phyloP scores from a whole-genome alignment of 2,888 invertebrate species.

The Acrobasis consociella region DNA sequence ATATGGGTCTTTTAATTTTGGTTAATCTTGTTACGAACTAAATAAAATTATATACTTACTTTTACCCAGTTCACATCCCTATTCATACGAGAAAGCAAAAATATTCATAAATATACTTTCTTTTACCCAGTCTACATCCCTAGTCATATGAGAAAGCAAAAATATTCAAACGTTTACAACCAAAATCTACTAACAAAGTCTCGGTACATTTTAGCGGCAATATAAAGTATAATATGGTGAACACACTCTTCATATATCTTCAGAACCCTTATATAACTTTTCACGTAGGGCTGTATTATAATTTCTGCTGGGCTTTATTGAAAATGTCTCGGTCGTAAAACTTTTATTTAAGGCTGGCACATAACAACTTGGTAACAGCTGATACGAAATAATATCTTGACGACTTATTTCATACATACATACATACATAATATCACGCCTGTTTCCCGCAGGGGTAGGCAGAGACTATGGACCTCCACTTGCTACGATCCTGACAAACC shows the following conservation, averaged over 20 bases:
- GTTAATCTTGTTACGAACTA: too few relatives aligned
- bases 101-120: too few relatives aligned
- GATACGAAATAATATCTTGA: not conserved
- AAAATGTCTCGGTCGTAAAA: slow-evolving; percentile 11
- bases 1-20: too few relatives aligned
- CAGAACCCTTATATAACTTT: not conserved
- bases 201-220: not conserved
- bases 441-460: too few relatives aligned
- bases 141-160: not conserved
- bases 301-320: slow-evolving; percentile 2
- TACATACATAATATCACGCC: too few relatives aligned
- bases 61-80: too few relatives aligned
- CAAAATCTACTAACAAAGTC: not conserved
- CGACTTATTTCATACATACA: too few relatives aligned
- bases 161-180: not conserved
- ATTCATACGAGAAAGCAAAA: too few relatives aligned
- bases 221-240: not conserved
- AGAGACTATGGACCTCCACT: too few relatives aligned
- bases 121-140: too few relatives aligned
- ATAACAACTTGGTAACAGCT: slow-evolving; percentile 1
- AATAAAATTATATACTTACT: too few relatives aligned
- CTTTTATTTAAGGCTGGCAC: slow-evolving; percentile 11
- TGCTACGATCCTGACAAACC: too few relatives aligned
- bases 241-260: not conserved
- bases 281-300: not conserved